These are phyloP conservation scores for Pardalotus punctatus DNA, from an alignment of 2,113 vertebrate species.

Conservation along the genomic window DNA sequence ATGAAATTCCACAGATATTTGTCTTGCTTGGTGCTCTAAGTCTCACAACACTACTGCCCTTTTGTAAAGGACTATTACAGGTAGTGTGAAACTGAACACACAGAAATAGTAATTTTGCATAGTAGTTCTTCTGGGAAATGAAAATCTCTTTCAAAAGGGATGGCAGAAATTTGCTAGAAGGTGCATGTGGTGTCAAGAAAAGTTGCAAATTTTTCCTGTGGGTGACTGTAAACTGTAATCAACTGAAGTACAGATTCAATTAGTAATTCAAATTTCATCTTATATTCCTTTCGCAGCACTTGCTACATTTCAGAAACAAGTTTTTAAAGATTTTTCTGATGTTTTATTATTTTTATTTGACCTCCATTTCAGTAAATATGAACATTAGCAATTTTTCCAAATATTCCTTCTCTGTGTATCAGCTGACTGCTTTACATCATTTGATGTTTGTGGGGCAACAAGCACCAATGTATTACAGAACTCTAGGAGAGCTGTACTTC, in stretches of 20 bases:
- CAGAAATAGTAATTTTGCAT: neutral
- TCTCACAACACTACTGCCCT: neutral
- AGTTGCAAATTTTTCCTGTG: neutral
- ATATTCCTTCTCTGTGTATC: neutral
- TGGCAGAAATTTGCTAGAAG: neutral
- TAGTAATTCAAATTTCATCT: neutral
- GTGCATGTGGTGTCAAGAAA: neutral
- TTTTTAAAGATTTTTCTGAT: neutral
- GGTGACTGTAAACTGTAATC: neutral
- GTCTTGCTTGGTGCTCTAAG: neutral
- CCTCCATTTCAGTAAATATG: neutral
- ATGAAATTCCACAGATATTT: neutral
- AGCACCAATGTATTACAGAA: neutral
- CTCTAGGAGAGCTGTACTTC: neutral
- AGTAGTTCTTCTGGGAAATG: neutral
- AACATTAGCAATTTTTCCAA: neutral
- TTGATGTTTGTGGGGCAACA: neutral
- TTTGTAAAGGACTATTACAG: neutral
- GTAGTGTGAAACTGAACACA: neutral
- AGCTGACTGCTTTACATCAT: neutral
- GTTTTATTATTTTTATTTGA: neutral
- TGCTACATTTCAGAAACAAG: neutral
- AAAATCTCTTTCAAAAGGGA: neutral
- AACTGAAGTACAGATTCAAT: neutral
- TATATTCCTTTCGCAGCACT: neutral